These are phyloP conservation scores for Thymallus thymallus DNA, from an alignment of 2,113 vertebrate species.

Conservation along the genomic window DNA sequence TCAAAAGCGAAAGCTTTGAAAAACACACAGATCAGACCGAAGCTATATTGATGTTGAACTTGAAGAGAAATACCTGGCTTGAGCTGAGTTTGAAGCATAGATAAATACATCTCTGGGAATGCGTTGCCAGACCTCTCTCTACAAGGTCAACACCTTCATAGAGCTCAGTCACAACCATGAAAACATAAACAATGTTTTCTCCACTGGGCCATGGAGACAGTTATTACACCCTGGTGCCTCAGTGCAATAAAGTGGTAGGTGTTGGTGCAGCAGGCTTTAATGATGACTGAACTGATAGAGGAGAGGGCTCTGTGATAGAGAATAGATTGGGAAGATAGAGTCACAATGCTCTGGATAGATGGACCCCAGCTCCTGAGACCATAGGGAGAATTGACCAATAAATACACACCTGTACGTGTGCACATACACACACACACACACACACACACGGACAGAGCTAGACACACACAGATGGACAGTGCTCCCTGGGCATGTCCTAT, in stretches of 20 bases:
- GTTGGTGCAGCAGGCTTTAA: slow-evolving; percentile 15
- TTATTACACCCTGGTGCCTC: slow-evolving; percentile 8
- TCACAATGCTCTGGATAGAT: slow-evolving; percentile 41
- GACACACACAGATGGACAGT: slow-evolving; percentile 52
- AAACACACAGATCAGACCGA: not conserved
- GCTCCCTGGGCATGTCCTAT: slow-evolving; percentile 50
- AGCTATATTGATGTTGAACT: slow-evolving; percentile 6
- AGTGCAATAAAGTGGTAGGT: slow-evolving; percentile 12
- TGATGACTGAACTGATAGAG: slow-evolving; percentile 8
- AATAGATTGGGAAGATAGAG: not conserved
- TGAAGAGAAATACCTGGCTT: not conserved
- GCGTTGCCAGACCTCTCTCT: not conserved
- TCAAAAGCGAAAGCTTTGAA: not conserved
- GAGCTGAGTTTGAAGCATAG: not conserved
- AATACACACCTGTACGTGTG: not conserved
- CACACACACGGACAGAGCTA: slow-evolving; percentile 18
- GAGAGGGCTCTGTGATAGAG: not conserved
- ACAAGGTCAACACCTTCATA: slow-evolving; percentile 31
- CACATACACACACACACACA: slow-evolving; percentile 26
- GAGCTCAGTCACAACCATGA: not conserved
- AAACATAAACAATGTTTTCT: not conserved
- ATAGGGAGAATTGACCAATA: slow-evolving; percentile 13
- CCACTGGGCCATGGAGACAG: not conserved
- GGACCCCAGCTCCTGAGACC: slow-evolving; percentile 49
- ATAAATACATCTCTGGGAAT: not conserved